Conservation (phyloP, 2,888 invertebrate species). For the Barypeithes pellucidus region DNA sequence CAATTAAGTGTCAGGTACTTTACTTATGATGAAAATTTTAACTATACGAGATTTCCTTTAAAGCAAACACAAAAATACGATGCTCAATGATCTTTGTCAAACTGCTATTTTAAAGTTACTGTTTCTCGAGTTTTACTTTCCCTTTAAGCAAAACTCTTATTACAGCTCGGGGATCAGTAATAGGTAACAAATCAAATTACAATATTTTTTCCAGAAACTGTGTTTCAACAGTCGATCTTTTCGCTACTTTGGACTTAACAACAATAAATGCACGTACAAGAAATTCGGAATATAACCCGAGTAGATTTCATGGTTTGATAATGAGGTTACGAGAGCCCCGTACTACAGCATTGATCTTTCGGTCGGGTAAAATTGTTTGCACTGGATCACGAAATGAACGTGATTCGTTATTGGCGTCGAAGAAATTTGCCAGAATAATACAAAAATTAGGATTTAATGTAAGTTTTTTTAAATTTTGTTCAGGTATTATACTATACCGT, state of each 20-base stretch:
- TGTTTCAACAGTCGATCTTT: slow-evolving; percentile 85
- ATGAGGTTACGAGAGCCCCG: slow-evolving; percentile 88
- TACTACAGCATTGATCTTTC: slow-evolving; percentile 83
- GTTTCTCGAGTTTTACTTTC: too few relatives aligned
- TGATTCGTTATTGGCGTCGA: slow-evolving; percentile 83
- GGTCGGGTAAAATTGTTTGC: slow-evolving; percentile 87
- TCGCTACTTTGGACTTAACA: slow-evolving; percentile 81
- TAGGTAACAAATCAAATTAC: background rate
- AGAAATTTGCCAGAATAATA: slow-evolving; percentile 88
- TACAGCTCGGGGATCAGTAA: too few relatives aligned
- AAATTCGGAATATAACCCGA: slow-evolving; percentile 89
- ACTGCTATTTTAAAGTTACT: too few relatives aligned
- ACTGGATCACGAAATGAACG: slow-evolving; percentile 87
- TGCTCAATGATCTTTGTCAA: too few relatives aligned
- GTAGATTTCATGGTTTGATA: slow-evolving; percentile 86
- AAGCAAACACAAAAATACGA: too few relatives aligned
- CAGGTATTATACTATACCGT: too few relatives aligned
- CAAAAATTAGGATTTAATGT: slow-evolving; percentile 84
- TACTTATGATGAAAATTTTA: too few relatives aligned
- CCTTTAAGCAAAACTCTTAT: background rate
- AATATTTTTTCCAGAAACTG: slow-evolving; percentile 74
- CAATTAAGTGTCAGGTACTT: too few relatives aligned
- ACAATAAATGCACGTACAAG: slow-evolving; percentile 85
- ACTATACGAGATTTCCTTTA: too few relatives aligned
- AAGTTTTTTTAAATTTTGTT: slow-evolving; percentile 36